These are phyloP conservation scores for Gadopsis bispinosus DNA, from an alignment of 2,797 vertebrate species.

Conservation along the genomic window DNA sequence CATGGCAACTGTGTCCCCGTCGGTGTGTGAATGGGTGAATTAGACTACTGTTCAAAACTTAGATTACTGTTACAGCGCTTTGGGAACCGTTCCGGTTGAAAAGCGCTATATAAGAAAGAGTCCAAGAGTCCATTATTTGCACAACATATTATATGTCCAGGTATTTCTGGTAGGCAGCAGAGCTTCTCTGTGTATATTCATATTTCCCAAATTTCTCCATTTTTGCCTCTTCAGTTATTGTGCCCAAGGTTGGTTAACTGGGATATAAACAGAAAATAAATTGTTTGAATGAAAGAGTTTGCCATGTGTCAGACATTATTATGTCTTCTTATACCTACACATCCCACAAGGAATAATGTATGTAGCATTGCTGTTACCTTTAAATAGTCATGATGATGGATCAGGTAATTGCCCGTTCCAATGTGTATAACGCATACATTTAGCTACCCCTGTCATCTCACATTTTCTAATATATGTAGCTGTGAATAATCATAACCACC, in stretches of 20 bases:
- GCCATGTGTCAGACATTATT: slow-evolving; percentile 10
- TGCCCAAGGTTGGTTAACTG: slow-evolving; percentile 32
- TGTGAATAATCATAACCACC: slow-evolving; percentile 1
- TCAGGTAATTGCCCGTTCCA: neutral
- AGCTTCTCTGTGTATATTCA: slow-evolving; percentile 13
- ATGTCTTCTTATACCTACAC: neutral
- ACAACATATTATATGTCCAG: slow-evolving; percentile 32
- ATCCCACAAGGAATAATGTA: neutral
- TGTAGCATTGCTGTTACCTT: neutral
- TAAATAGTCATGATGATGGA: neutral
- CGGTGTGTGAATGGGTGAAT: too few relatives aligned
- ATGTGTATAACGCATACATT: neutral
- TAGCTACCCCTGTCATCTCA: neutral
- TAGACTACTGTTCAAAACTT: too few relatives aligned
- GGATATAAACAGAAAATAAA: slow-evolving; percentile 58
- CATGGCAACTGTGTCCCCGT: too few relatives aligned
- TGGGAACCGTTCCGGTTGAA: too few relatives aligned
- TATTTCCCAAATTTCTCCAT: slow-evolving; percentile 16
- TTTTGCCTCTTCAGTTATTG: slow-evolving; percentile 25
- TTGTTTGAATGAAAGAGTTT: slow-evolving; percentile 32
- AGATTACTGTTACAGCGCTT: too few relatives aligned
- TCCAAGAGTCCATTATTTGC: too few relatives aligned
- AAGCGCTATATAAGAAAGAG: too few relatives aligned
- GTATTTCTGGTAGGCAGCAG: slow-evolving; percentile 32
- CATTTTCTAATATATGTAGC: neutral